Evolutionary conservation across 2,113 vertebrate species (phyloP), one percentile per base, ranked within the genome.

Genomic region (Grallaria varia): DNA sequence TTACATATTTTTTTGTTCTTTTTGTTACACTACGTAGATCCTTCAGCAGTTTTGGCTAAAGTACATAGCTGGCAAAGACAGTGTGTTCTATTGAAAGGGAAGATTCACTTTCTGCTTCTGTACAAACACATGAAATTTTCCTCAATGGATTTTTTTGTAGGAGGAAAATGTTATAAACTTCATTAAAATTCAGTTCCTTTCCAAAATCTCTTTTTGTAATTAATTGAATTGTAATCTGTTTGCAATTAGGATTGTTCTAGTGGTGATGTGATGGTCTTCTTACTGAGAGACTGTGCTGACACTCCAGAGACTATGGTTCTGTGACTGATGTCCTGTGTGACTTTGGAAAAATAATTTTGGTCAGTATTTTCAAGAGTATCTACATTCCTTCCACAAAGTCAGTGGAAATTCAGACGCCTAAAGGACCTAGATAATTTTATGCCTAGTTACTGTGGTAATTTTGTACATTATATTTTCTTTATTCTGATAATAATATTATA

Each of bases 91-190:
- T 64, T 92, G 35, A 94, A 75, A 84, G 12, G 37, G 16, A 30
- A 96, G 40, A 89, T 68, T 49, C 25, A 79, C 42, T 15, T 95
- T 37, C 35, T 45, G 78, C 56, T 95, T 95, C 58, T 55, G 16
- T 71, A 73, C 23, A 84, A 78, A 31, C 6, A 79, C 1, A 5
- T 71, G 35, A 60, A 6, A 49, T 75, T 58, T 95, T 73, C 59
- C 23, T 66, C 47, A 59, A 23, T 10, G 75, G 49, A 69, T 30
- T 88, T 25, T 25, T 14, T 79, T 62, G 20, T 15, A 82, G 71
- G 31, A 79, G 74, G 91, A 95, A 88, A 80, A 35, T 64, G 39
- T 56, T 94, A 30, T 22, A 93, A 18, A 55, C 25, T 84, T 71
- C 8, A 20, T 55, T 91, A 69, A 62, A 92, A 45, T 72, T 47